A percentile compares a stretch with the other conserved stretches of the same genome.
Evolutionary conservation across 2,888 invertebrate genomes (phyloP).

Genomic region (Dryococelus australis): DNA sequence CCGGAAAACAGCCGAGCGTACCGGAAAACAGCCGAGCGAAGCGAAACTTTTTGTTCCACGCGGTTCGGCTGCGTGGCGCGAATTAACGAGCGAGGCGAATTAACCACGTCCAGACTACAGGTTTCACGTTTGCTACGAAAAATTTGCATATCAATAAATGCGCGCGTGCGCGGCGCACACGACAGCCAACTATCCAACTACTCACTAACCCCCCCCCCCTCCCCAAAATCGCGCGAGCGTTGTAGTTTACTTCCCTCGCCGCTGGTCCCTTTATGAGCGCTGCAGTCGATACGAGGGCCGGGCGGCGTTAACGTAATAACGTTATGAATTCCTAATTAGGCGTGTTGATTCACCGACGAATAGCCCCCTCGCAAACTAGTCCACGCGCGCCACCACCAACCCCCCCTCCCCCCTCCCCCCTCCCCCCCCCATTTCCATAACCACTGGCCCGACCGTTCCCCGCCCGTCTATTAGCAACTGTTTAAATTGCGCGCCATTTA

Average conservation of each 20-base stretch:
- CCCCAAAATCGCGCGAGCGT: neutral
- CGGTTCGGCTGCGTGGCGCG: neutral
- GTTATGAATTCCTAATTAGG: slow-evolving; percentile 2
- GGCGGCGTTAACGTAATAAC: neutral
- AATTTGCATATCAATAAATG: neutral
- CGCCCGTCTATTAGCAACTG: neutral
- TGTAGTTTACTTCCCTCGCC: neutral
- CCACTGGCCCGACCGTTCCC: neutral
- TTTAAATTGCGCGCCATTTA: neutral
- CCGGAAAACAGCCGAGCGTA: no score
- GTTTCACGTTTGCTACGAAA: neutral
- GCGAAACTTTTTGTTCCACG: no score
- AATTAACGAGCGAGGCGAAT: neutral
- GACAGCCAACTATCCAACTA: no score
- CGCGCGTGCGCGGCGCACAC: neutral
- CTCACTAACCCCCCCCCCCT: neutral
- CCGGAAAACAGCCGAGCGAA: no score
- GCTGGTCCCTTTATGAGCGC: no score
- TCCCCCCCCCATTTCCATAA: neutral
- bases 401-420: neutral
- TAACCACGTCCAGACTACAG: neutral
- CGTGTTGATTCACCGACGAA: slow-evolving; percentile 8
- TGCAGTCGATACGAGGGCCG: neutral
- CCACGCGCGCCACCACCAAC: neutral
- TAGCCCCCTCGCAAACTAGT: neutral